Conservation (phyloP, 2,113 vertebrate genomes). For the Zosterops hypoxanthus region DNA sequence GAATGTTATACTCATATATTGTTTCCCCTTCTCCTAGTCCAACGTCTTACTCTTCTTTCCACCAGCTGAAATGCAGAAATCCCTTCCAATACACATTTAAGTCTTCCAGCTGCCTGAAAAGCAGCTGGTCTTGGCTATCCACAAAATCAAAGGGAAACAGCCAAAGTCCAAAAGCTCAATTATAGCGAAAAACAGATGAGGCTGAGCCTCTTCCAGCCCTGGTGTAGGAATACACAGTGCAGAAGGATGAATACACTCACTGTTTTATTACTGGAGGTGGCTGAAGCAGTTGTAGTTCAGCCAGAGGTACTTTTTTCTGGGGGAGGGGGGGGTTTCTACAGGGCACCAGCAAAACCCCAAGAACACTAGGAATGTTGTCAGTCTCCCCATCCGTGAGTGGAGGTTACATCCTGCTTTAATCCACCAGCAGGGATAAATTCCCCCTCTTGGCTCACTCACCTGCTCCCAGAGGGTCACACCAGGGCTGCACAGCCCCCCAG, state of each 20-base stretch:
- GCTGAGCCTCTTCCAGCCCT: background rate
- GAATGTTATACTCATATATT: background rate
- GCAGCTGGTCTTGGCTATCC: background rate
- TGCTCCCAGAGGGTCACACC: background rate
- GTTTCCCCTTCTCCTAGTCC: background rate
- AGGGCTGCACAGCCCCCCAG: background rate
- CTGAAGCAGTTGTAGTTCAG: background rate
- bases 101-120: background rate
- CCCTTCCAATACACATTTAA: background rate
- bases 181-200: background rate
- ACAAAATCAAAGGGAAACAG: background rate
- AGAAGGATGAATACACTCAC: background rate
- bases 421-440: background rate
- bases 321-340: background rate
- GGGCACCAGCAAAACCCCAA: background rate
- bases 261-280: background rate
- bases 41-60: background rate
- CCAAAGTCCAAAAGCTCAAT: background rate
- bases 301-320: background rate
- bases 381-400: rapidly evolving
- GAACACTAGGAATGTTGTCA: rapidly evolving
- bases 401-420: background rate
- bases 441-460: background rate
- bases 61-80: background rate
- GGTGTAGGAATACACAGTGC: background rate